Percentiles rank a stretch among this genome's conserved stretches.
Conservation (phyloP, 2,113 vertebrate genomes). For the Myotis yumanensis region DNA sequence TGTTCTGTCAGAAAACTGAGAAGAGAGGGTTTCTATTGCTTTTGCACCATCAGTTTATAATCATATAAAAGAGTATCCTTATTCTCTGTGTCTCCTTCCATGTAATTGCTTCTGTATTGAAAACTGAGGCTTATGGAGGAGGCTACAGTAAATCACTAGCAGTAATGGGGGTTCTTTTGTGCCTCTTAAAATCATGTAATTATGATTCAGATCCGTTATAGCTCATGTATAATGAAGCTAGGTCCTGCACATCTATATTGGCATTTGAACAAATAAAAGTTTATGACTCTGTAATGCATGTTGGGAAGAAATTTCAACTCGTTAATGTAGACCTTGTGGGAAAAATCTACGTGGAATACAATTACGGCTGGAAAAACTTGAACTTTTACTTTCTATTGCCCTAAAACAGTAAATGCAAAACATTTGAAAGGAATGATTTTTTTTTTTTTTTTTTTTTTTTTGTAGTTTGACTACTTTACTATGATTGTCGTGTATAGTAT, state of each 20-base stretch:
- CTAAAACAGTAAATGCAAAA: not conserved
- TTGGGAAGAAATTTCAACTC: not conserved
- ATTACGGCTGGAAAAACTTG: slow-evolving; percentile 17
- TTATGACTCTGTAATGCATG: not conserved
- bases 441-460: not conserved
- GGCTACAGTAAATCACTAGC: not conserved
- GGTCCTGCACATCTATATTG: not conserved
- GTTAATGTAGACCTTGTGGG: not conserved
- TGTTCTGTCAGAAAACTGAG: not conserved
- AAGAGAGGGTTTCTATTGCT: not conserved
- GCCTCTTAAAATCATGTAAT: slow-evolving; percentile 11
- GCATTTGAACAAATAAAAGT: slow-evolving; percentile 25
- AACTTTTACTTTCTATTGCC: not conserved
- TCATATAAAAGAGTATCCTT: not conserved
- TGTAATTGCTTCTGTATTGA: not conserved
- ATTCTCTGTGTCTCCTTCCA: not conserved
- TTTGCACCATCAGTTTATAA: not conserved
- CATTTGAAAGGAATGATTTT: not conserved
- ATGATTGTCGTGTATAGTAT: not conserved
- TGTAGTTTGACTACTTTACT: not conserved
- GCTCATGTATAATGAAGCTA: not conserved
- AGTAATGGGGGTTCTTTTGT: not conserved
- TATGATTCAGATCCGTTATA: not conserved
- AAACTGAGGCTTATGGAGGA: not conserved
- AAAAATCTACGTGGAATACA: not conserved